These are phyloP conservation scores for Temnothorax unifasciatus DNA, from an alignment of 2,888 invertebrate species.

Conservation along the genomic window DNA sequence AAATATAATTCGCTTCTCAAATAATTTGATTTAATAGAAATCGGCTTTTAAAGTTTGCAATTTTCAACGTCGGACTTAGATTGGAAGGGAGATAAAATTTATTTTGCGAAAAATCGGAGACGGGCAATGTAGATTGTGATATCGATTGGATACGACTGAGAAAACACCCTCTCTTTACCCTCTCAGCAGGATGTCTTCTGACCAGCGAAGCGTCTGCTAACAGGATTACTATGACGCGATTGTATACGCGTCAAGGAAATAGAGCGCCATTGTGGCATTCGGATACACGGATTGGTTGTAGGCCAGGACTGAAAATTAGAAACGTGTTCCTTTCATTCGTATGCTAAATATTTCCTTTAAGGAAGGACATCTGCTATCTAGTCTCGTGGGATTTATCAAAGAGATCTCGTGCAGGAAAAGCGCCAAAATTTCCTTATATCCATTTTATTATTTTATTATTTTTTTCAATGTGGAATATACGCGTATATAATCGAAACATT, in stretches of 20 bases:
- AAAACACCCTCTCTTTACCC: conserved; percentile 73
- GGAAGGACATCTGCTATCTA: conserved; percentile 72
- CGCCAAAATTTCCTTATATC: not conserved
- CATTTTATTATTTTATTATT: not conserved
- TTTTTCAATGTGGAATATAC: too few species aligned
- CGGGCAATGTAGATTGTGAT: conserved; percentile 64
- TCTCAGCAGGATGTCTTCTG: conserved; percentile 81
- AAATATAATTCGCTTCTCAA: not conserved
- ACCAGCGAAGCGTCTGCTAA: conserved; percentile 83
- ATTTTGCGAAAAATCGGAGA: conserved; percentile 72
- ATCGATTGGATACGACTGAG: conserved; percentile 68
- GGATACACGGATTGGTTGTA: conserved; percentile 70
- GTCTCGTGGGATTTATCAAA: conserved; percentile 27
- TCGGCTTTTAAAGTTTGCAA: not conserved
- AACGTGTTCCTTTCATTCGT: conserved; percentile 78
- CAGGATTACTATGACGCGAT: conserved; percentile 85
- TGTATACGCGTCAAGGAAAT: conserved; percentile 85
- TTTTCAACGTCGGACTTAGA: not conserved
- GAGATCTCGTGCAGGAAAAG: not conserved
- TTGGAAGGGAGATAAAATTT: conserved; percentile 48
- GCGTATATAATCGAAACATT: not conserved
- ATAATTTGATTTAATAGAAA: conserved; percentile 34
- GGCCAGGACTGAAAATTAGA: conserved; percentile 80
- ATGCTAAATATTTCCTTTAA: conserved; percentile 76
- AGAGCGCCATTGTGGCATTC: conserved; percentile 82